Evolutionary conservation across 2,113 vertebrate species (phyloP).

Genomic region (Struthidea cinerea): DNA sequence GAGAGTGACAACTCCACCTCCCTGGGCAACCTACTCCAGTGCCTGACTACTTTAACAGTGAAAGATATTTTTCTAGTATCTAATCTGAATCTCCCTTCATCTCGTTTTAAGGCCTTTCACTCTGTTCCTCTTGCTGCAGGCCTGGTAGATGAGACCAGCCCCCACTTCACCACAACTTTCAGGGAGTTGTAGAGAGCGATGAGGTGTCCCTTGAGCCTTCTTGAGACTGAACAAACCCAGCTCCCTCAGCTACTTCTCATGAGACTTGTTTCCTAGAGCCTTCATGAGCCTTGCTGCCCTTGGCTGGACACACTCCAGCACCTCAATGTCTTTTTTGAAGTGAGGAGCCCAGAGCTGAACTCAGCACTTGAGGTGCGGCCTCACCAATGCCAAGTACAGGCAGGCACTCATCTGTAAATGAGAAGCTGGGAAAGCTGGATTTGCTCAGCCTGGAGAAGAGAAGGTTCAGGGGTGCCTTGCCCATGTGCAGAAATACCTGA

Average conservation of each 20-base stretch:
- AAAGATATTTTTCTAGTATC: background rate
- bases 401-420: background rate
- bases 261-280: rapidly evolving
- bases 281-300: background rate
- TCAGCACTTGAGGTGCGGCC: background rate
- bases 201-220: background rate
- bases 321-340: background rate
- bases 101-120: background rate
- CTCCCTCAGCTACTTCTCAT: background rate
- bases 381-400: background rate
- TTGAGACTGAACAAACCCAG: background rate
- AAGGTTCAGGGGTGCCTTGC: background rate
- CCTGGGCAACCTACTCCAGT: background rate
- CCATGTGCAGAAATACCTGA: background rate
- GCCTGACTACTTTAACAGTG: background rate
- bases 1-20: background rate
- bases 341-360: background rate
- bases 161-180: background rate
- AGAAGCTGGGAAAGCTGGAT: background rate
- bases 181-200: rapidly evolving
- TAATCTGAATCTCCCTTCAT: background rate
- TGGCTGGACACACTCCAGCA: background rate
- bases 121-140: background rate
- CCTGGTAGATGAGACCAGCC: rapidly evolving
- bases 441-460: background rate